A percentile compares a stretch with the other conserved stretches of the same genome.
Conservation (phyloP, 1,140 invertebrate genomes). For the Choristoneura fumiferana region DNA sequence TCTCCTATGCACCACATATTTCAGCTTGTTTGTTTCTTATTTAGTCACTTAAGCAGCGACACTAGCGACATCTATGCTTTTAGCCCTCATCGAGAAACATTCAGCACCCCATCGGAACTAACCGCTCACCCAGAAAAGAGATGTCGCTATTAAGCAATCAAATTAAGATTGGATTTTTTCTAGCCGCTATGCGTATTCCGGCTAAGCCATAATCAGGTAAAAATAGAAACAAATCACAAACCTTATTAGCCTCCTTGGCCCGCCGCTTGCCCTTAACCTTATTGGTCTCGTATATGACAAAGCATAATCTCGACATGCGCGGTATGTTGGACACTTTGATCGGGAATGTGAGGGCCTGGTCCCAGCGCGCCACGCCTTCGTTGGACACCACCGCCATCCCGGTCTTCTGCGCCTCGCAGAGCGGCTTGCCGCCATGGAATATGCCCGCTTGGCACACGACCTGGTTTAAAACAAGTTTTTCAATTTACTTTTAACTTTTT, state of each 20-base stretch:
- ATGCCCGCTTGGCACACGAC: constrained; percentile 90
- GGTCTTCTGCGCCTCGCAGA: constrained; percentile 88
- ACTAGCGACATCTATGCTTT: no score
- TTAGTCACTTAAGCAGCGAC: no score
- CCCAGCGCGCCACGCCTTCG: constrained; percentile 87
- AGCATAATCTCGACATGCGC: constrained; percentile 91
- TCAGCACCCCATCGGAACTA: no score
- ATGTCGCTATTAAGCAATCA: no score
- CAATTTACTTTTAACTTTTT: no score
- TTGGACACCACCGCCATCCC: constrained; percentile 71
- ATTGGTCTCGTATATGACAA: constrained; percentile 92
- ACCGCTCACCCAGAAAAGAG: no score
- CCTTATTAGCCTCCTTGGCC: constrained; percentile 76
- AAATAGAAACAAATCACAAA: constrained; percentile 29
- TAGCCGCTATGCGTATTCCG: no score
- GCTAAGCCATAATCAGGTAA: no score
- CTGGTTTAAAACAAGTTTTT: constrained; percentile 58
- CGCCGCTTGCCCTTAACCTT: constrained; percentile 85
- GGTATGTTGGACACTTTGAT: constrained; percentile 92
- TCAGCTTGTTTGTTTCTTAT: no score
- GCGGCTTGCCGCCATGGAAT: constrained; percentile 90
- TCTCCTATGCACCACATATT: no score
- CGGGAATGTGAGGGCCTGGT: constrained; percentile 89
- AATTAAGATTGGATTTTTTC: no score
- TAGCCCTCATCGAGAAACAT: no score